phyloP scores from a whole-genome alignment of 2,888 invertebrate species.

The Philereme vetulata region DNA sequence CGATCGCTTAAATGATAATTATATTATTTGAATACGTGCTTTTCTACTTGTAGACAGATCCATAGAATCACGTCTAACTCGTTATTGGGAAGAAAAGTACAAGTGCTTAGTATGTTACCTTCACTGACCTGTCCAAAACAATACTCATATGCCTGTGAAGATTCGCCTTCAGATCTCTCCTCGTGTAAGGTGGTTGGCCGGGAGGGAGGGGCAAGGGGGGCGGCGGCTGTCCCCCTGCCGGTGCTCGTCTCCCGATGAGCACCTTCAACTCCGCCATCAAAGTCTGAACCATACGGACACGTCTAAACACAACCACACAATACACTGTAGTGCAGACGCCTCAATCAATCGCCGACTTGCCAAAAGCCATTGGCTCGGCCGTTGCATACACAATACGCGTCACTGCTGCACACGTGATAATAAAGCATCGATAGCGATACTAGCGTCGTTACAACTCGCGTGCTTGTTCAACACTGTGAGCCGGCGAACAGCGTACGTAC shows the following conservation, averaged over 20 bases:
- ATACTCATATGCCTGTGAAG: constrained; percentile 82
- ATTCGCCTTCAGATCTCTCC: constrained; percentile 78
- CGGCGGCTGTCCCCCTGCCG: constrained; percentile 59
- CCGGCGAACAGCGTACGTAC: constrained; percentile 48
- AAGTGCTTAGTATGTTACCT: constrained; percentile 27
- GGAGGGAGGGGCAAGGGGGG: constrained; percentile 51
- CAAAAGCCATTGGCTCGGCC: constrained; percentile 77
- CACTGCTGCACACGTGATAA: constrained; percentile 77
- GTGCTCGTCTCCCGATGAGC: constrained; percentile 80
- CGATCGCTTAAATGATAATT: not conserved
- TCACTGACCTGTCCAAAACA: constrained; percentile 80
- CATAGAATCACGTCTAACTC: constrained; percentile 4
- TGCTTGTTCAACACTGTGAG: constrained; percentile 76
- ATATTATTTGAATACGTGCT: constrained; percentile 24
- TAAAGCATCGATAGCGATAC: constrained; percentile 70
- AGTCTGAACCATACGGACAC: constrained; percentile 81
- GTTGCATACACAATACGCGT: constrained; percentile 73
- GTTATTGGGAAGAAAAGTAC: constrained; percentile 7
- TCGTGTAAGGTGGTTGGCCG: constrained; percentile 70
- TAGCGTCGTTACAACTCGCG: constrained; percentile 75
- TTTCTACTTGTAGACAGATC: constrained; percentile 23
- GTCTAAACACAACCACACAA: constrained; percentile 66
- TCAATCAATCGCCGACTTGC: constrained; percentile 69
- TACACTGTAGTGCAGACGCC: constrained; percentile 69
- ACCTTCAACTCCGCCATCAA: constrained; percentile 82